Conservation (phyloP, 2,113 vertebrate genomes). For the Egretta garzetta region DNA sequence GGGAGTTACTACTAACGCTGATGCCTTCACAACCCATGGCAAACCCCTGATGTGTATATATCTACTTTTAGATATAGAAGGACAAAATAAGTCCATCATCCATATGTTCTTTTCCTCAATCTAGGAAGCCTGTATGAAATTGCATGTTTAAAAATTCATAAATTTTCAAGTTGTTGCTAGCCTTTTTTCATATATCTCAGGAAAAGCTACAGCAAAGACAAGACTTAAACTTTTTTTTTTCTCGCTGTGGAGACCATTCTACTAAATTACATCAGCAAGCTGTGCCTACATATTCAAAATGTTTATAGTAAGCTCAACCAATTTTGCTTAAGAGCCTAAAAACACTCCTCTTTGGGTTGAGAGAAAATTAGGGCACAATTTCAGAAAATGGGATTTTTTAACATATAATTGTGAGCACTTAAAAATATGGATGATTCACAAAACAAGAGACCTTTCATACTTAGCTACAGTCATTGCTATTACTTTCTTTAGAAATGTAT, state of each 20-base stretch:
- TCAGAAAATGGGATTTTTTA: background rate
- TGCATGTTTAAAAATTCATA: constrained; percentile 3
- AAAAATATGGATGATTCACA: background rate
- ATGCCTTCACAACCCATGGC: background rate
- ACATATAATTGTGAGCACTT: background rate
- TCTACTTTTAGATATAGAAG: background rate
- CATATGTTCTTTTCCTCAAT: background rate
- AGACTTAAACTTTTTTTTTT: background rate
- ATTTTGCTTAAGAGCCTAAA: background rate
- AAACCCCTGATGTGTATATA: background rate
- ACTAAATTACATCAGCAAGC: background rate
- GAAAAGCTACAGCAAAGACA: background rate
- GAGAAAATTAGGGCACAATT: background rate
- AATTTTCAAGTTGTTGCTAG: background rate
- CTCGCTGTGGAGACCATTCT: background rate
- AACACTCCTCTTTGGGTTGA: background rate
- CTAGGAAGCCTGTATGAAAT: background rate
- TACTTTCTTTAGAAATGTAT: background rate
- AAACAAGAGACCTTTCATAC: background rate
- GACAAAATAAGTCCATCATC: background rate
- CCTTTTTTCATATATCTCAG: background rate
- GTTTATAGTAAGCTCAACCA: background rate
- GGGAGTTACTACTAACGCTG: background rate
- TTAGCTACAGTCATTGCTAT: background rate
- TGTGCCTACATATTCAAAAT: background rate